Conservation (phyloP, 1,140 invertebrate genomes). For the Diorhabda carinulata region DNA sequence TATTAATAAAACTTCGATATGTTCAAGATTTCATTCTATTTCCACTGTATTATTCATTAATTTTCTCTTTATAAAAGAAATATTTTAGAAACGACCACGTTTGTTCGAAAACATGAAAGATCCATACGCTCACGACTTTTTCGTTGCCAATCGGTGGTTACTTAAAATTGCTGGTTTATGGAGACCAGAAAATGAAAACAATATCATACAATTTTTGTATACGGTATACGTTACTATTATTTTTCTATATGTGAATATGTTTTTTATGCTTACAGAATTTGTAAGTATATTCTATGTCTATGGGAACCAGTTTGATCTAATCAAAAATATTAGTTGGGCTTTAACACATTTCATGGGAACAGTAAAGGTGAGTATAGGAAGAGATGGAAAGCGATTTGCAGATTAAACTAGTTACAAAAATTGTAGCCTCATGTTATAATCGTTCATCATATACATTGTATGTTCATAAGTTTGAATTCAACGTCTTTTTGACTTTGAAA, state of each 20-base stretch:
- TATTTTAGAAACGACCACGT: background rate
- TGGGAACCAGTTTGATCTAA: conserved; percentile 33
- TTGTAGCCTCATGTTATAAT: no score
- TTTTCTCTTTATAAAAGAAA: background rate
- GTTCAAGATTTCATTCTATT: background rate
- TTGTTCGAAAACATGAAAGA: background rate
- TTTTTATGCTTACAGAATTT: conserved; percentile 38
- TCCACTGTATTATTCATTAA: background rate
- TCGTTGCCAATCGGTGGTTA: conserved; percentile 37
- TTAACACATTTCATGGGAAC: conserved; percentile 41
- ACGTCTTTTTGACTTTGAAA: no score
- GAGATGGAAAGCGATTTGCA: no score
- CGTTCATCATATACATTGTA: no score
- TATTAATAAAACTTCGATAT: background rate
- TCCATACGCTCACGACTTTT: conserved; percentile 36
- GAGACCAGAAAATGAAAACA: conserved; percentile 29
- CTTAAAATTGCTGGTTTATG: conserved; percentile 37
- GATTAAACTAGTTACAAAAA: no score
- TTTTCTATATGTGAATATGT: conserved; percentile 39
- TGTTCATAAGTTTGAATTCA: no score
- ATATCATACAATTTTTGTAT: conserved; percentile 26
- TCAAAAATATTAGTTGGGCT: conserved; percentile 41
- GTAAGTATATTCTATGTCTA: conserved; percentile 34
- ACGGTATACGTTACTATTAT: conserved; percentile 33
- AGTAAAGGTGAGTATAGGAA: conserved; percentile 27